Evolutionary conservation across 2,888 invertebrate genomes (phyloP), one percentile per base, ranked within the genome.

Genomic region (Allacma fusca): DNA sequence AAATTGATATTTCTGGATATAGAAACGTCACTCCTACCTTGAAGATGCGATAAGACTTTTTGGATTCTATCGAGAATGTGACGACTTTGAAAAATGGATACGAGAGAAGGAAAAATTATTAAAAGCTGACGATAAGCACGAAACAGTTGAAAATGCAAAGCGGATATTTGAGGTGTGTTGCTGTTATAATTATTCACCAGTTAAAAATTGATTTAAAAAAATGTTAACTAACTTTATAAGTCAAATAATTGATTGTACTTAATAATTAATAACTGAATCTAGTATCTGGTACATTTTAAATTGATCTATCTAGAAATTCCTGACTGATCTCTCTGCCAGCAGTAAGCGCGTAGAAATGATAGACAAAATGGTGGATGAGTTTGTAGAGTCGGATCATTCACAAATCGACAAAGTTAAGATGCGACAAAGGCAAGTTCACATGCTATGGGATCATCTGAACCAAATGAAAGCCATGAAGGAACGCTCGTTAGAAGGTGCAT

Each of bases 21-120:
- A 91, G 84, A 91, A 92, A 28, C 91, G 98, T 0, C 93, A 94
- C 81, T 92, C 93, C 0, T 90, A 95, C 57, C 89, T 98, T 4
- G 95, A 96, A 84, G 98, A 98, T 86, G 94, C 97, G 0, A 95
- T 97, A 84, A 91, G 94, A 84, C 88, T 98, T 77, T 97, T 94
- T 88, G 93, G 93, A 75, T 97, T 98, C 89, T 97, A 95, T 88
- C 91, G 94, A 13, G 98, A 98, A 86, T 98, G 98, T 87, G 97
- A 98, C 85, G 97, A 97, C 87, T 97, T 99, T 86, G 97, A 98
- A 87, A 92, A 92, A 84, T 99, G 98, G 98, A 96, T 98, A 87
- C 93, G 92, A 85, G 98, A 98, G 82, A 97, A 97, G 87, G 97
- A 97, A 86, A 92, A 93, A 85, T 90, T 97, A 88, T 89, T 97